phyloP scores from a whole-genome alignment of 2,888 invertebrate genomes.

The Zootermopsis nevadensis region DNA sequence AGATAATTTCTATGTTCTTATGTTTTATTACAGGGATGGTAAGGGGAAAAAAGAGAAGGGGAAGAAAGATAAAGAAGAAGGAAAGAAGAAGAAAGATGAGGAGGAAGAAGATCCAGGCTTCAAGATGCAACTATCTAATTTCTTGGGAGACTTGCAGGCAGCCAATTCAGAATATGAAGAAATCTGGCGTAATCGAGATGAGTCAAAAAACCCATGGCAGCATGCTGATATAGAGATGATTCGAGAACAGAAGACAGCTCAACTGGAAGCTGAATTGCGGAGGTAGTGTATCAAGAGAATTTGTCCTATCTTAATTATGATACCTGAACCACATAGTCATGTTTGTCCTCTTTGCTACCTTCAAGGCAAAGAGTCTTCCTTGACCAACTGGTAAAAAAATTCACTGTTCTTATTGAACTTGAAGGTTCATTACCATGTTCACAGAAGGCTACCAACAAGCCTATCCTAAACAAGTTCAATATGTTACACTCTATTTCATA shows the following conservation, averaged over 20 bases:
- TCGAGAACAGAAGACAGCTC: conserved; percentile 82
- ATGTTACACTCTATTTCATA: too few relatives aligned
- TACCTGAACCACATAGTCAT: too few relatives aligned
- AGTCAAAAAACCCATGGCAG: conserved; percentile 78
- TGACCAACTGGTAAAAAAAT: too few relatives aligned
- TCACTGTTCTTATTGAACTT: too few relatives aligned
- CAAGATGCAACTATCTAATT: conserved; percentile 77
- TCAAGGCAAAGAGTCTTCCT: too few relatives aligned
- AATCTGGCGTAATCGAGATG: conserved; percentile 85
- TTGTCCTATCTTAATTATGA: too few relatives aligned
- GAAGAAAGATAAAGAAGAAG: conserved; percentile 78
- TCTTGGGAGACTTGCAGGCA: conserved; percentile 77
- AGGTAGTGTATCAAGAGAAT: conserved; percentile 59
- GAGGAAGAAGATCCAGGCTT: conserved; percentile 75
- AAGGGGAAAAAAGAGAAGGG: conserved; percentile 72
- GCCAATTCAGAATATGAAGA: conserved; percentile 84
- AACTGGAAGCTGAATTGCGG: conserved; percentile 86
- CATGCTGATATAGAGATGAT: conserved; percentile 85
- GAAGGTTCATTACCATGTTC: too few relatives aligned
- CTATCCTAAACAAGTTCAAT: too few relatives aligned
- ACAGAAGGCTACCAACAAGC: too few relatives aligned
- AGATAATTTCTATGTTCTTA: too few relatives aligned
- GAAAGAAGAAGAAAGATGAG: conserved; percentile 67
- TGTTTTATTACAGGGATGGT: conserved; percentile 10
- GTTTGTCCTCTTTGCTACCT: too few relatives aligned